Evolutionary conservation across 2,797 vertebrate species (phyloP).

Genomic region (Catharus ustulatus): DNA sequence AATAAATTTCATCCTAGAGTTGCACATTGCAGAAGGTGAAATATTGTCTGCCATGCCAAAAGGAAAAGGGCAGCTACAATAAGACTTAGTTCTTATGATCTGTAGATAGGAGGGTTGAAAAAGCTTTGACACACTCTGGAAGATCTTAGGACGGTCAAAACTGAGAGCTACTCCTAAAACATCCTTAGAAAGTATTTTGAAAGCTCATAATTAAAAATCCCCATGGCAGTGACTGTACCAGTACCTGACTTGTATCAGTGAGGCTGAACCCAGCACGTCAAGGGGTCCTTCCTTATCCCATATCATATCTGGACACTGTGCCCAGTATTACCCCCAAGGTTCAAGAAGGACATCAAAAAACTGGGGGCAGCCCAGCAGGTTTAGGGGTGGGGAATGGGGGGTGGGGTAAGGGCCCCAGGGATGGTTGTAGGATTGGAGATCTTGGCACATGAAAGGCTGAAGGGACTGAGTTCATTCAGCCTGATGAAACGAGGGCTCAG

Average conservation of each 20-base stretch:
- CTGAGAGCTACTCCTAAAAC: background rate
- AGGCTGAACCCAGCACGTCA: background rate
- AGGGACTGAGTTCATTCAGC: background rate
- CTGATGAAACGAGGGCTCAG: accelerated
- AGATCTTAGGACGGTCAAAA: background rate
- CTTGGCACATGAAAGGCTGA: background rate
- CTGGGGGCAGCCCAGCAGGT: background rate
- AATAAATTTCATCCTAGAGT: background rate
- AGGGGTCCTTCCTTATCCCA: background rate
- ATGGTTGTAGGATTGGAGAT: background rate
- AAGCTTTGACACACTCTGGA: background rate
- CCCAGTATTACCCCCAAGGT: background rate
- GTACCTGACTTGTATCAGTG: background rate
- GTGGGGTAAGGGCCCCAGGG: accelerated
- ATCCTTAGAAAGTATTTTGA: background rate
- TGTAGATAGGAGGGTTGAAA: background rate
- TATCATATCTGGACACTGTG: background rate
- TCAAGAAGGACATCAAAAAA: background rate
- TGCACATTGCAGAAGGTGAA: background rate
- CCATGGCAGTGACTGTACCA: background rate
- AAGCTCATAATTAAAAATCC: background rate
- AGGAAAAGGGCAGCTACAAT: background rate
- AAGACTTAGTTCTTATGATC: background rate
- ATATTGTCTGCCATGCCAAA: background rate
- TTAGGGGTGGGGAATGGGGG: accelerated